These are phyloP conservation scores for Sebastes wilsoni DNA, from an alignment of 2,797 vertebrate species.

Conservation along the genomic window DNA sequence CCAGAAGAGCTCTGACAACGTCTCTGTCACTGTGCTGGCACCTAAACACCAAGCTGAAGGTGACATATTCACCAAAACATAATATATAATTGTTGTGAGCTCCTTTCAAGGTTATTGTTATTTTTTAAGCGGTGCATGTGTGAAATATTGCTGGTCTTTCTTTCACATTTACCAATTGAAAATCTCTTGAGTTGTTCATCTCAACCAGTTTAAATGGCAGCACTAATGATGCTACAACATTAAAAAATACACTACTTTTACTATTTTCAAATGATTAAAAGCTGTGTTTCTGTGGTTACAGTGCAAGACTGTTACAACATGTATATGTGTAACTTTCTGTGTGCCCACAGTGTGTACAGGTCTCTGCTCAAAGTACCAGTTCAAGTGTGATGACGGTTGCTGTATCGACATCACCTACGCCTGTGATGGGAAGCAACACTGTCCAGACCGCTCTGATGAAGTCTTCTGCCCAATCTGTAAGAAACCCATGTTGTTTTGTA, in stretches of 20 bases:
- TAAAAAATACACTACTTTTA: background rate
- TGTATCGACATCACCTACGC: constrained; percentile 95
- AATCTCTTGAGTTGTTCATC: background rate
- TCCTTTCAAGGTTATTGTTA: background rate
- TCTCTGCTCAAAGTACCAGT: constrained; percentile 92
- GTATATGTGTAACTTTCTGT: background rate
- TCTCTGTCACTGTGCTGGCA: constrained; percentile 89
- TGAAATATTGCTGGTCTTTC: background rate
- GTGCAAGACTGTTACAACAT: background rate
- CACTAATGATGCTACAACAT: background rate
- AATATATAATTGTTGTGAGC: no score
- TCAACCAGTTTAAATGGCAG: background rate
- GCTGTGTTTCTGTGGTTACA: background rate
- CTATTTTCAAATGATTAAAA: background rate
- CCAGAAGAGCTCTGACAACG: constrained; percentile 91
- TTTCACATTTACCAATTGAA: background rate
- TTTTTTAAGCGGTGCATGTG: background rate
- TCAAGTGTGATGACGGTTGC: constrained; percentile 94
- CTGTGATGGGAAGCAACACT: constrained; percentile 92
- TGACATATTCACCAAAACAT: constrained; percentile 33
- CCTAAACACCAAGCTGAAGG: constrained; percentile 86
- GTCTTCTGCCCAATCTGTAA: constrained; percentile 93
- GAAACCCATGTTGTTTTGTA: constrained; percentile 36
- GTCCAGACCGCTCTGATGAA: constrained; percentile 94
- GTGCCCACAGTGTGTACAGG: constrained; percentile 85